Percentiles rank a stretch among this genome's conserved stretches.
Conservation (phyloP, 2,113 vertebrate species). For the Arothron firmamentum region DNA sequence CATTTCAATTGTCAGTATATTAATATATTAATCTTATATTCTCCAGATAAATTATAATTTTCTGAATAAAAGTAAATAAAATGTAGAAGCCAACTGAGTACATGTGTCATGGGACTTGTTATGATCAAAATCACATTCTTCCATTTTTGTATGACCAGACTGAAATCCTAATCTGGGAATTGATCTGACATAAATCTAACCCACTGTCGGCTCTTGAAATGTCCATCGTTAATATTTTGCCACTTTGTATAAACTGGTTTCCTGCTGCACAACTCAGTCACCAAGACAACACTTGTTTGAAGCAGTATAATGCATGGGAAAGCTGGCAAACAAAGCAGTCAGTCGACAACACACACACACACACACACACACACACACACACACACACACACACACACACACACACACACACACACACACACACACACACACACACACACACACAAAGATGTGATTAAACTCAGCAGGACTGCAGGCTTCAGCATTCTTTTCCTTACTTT, state of each 20-base stretch:
- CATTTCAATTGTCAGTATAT: too few species aligned
- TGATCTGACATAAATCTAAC: too few species aligned
- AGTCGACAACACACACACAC: slow-evolving; percentile 12
- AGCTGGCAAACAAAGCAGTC: slow-evolving; percentile 45
- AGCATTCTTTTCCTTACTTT: slow-evolving; percentile 31
- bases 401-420: slow-evolving; percentile 19
- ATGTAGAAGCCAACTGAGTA: too few species aligned
- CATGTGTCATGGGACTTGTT: too few species aligned
- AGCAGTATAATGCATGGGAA: slow-evolving; percentile 62
- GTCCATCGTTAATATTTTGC: not conserved
- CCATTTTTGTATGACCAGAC: too few species aligned
- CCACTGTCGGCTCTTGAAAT: too few species aligned
- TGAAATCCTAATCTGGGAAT: too few species aligned
- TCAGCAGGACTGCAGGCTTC: slow-evolving; percentile 46
- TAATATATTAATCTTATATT: too few species aligned
- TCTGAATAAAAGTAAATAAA: too few species aligned
- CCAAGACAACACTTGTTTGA: slow-evolving; percentile 55
- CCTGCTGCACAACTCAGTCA: slow-evolving; percentile 17
- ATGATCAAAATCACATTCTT: too few species aligned
- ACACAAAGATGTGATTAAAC: slow-evolving; percentile 52
- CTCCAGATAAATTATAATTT: too few species aligned
- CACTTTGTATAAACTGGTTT: slow-evolving; percentile 7
- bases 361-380: slow-evolving; percentile 11
- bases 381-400: slow-evolving; percentile 25
- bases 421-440: slow-evolving; percentile 16